Evolutionary conservation across 2,113 vertebrate species (phyloP).

Genomic region (Benitochromis conjunctus): DNA sequence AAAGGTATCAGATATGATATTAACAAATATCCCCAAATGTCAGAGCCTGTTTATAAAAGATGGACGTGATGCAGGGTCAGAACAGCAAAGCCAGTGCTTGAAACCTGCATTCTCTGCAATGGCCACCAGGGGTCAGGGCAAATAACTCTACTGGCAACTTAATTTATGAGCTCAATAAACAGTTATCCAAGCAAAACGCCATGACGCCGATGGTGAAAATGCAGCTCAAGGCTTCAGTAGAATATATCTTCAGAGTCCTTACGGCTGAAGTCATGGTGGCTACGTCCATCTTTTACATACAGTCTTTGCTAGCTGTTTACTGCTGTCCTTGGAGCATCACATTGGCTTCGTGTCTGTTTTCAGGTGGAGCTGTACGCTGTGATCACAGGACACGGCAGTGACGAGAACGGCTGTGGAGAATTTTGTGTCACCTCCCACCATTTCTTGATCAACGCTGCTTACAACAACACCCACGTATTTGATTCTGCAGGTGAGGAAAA

Average conservation of each 20-base stretch:
- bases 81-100: neutral
- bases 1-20: slow-evolving; percentile 54
- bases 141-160: neutral
- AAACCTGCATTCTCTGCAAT: neutral
- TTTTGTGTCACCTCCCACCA: slow-evolving; percentile 80
- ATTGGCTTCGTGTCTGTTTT: neutral
- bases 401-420: slow-evolving; percentile 73
- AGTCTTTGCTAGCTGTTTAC: neutral
- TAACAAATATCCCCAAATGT: too few species aligned
- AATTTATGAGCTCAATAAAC: neutral
- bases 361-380: slow-evolving; percentile 78
- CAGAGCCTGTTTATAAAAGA: neutral
- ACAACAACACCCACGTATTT: slow-evolving; percentile 69
- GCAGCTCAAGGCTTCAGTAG: neutral
- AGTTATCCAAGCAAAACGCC: accelerated
- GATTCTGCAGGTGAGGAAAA: slow-evolving; percentile 67
- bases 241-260: neutral
- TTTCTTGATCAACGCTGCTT: slow-evolving; percentile 67
- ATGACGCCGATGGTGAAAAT: neutral
- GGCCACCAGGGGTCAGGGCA: neutral
- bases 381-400: slow-evolving; percentile 77
- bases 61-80: neutral
- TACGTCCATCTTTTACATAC: neutral
- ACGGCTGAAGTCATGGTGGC: neutral
- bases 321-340: neutral